Percentiles rank a stretch among this genome's conserved stretches.
These are phyloP conservation scores for Chiloscyllium plagiosum DNA, from an alignment of 2,113 vertebrate genomes.

Conservation along the genomic window DNA sequence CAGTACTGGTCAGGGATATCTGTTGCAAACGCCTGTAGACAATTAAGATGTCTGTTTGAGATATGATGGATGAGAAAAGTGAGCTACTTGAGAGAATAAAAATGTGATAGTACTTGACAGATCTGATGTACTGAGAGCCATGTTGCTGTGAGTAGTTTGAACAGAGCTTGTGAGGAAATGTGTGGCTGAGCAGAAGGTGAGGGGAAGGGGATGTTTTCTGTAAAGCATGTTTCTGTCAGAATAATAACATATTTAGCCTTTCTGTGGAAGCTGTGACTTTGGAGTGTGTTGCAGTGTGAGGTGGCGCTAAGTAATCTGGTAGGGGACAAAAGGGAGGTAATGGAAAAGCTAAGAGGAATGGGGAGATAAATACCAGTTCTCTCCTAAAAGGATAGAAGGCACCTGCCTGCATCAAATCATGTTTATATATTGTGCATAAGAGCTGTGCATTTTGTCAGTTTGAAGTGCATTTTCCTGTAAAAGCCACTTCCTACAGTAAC, in stretches of 20 bases:
- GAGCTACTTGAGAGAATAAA: neutral
- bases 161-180: neutral
- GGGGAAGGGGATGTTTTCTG: neutral
- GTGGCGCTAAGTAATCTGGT: neutral
- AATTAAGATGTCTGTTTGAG: neutral
- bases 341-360: neutral
- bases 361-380: neutral
- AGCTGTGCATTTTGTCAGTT: slow-evolving; percentile 18
- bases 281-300: neutral
- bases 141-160: neutral
- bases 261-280: neutral
- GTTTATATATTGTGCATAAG: neutral
- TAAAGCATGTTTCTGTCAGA: neutral
- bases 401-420: neutral
- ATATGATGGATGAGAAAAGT: neutral
- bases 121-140: neutral
- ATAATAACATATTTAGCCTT: neutral
- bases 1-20: neutral
- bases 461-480: slow-evolving; percentile 16
- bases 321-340: neutral
- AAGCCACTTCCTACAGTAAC: slow-evolving; percentile 21
- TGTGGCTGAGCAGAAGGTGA: neutral
- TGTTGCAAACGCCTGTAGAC: neutral
- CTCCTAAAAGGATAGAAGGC: neutral
- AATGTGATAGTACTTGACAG: neutral